phyloP scores from a whole-genome alignment of 2,888 invertebrate genomes.

The Arrhopalites spinosus region DNA sequence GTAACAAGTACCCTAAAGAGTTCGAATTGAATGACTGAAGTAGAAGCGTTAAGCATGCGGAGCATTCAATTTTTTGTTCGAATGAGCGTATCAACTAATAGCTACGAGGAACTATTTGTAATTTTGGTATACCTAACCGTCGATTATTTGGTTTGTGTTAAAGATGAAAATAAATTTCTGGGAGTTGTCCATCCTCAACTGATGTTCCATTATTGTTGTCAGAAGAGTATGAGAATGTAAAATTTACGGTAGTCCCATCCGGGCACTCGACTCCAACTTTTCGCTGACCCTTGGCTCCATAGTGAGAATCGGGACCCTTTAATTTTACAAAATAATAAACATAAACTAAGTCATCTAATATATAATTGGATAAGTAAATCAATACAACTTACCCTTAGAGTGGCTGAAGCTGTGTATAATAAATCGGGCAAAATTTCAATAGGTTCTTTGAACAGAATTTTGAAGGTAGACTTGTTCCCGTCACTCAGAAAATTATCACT shows the following conservation, averaged over 20 bases:
- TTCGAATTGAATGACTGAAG: too few species aligned
- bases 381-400: conserved; percentile 67
- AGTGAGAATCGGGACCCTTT: conserved; percentile 84
- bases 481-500: conserved; percentile 78
- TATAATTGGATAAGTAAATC: conserved; percentile 5
- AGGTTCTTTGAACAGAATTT: conserved; percentile 82
- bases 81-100: too few species aligned
- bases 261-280: conserved; percentile 77
- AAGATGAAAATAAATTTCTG: conserved; percentile 80
- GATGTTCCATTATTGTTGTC: conserved; percentile 87
- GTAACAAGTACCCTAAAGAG: too few species aligned
- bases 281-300: conserved; percentile 78
- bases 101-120: too few species aligned
- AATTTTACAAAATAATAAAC: conserved; percentile 47
- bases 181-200: conserved; percentile 85
- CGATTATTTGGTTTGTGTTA: conserved; percentile 55
- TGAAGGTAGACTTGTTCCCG: conserved; percentile 76
- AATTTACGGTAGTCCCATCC: conserved; percentile 73
- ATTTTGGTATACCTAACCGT: too few species aligned
- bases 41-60: too few species aligned
- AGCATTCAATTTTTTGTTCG: too few species aligned
- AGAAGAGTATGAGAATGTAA: conserved; percentile 82
- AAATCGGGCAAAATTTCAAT: conserved; percentile 78
- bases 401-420: conserved; percentile 79
- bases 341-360: background rate